phyloP scores from a whole-genome alignment of 2,797 vertebrate species.

The Anguilla obscura region DNA sequence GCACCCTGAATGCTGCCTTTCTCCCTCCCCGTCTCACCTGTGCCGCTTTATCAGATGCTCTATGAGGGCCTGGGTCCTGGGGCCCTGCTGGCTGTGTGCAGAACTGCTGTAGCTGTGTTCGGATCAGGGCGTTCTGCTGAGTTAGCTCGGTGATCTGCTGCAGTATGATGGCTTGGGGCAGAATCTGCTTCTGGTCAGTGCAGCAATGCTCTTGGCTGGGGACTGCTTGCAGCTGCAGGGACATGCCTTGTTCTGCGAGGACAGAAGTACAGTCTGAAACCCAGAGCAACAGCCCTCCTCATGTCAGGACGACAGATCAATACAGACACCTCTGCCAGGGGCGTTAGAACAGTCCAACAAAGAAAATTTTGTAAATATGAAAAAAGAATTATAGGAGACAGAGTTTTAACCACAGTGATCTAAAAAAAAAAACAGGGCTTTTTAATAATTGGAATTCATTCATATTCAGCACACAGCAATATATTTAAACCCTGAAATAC shows the following conservation, averaged over 20 bases:
- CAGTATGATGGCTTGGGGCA: conserved; percentile 64
- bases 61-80: conserved; percentile 12
- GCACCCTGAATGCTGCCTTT: too few relatives aligned
- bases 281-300: not conserved
- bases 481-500: too few relatives aligned
- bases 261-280: conserved; percentile 15
- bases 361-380: too few relatives aligned
- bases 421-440: too few relatives aligned
- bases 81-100: not conserved
- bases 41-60: conserved; percentile 14
- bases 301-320: too few relatives aligned
- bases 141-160: conserved; percentile 76
- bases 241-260: conserved; percentile 32
- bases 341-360: too few relatives aligned
- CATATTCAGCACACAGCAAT: too few relatives aligned
- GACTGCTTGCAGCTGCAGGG: conserved; percentile 25
- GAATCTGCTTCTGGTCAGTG: conserved; percentile 30
- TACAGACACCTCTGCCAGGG: too few relatives aligned
- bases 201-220: not conserved
- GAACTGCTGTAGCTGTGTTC: conserved; percentile 71
- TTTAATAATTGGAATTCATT: too few relatives aligned
- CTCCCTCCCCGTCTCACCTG: conserved; percentile 52
- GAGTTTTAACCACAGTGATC: too few relatives aligned
- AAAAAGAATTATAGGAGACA: too few relatives aligned
- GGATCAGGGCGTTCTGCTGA: conserved; percentile 77